These are phyloP conservation scores for Salvator merianae DNA, from an alignment of 2,113 vertebrate species.

Conservation along the genomic window DNA sequence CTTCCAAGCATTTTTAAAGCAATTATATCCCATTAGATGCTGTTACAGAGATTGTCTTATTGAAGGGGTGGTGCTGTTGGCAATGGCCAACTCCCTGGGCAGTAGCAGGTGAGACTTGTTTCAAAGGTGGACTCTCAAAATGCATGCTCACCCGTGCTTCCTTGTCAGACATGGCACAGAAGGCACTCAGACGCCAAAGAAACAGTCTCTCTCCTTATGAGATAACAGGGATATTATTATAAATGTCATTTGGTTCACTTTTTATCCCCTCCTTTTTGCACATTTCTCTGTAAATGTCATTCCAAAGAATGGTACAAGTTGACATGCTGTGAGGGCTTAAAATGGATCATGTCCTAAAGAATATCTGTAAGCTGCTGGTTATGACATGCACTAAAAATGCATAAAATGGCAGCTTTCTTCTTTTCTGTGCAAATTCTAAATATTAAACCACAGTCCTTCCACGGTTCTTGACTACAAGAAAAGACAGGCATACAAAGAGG, in stretches of 20 bases:
- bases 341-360: background rate
- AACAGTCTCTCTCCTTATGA: background rate
- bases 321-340: background rate
- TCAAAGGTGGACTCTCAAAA: background rate
- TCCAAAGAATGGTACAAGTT: background rate
- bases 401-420: constrained; percentile 8
- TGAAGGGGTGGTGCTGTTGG: background rate
- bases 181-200: background rate
- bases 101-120: background rate
- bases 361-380: constrained; percentile 7
- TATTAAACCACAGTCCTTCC: constrained; percentile 11
- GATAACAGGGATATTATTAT: background rate
- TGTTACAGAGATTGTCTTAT: background rate
- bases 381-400: constrained; percentile 12
- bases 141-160: background rate
- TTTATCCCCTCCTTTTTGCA: background rate
- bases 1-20: background rate
- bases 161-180: background rate
- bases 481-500: constrained; percentile 13
- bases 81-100: background rate
- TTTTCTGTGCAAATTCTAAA: constrained; percentile 17
- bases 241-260: background rate
- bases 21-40: background rate
- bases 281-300: background rate
- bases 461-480: constrained; percentile 31